A percentile compares a stretch with the other conserved stretches of the same genome.
These are phyloP conservation scores for Dinoponera quadriceps DNA, from an alignment of 1,140 invertebrate genomes.

Conservation along the genomic window DNA sequence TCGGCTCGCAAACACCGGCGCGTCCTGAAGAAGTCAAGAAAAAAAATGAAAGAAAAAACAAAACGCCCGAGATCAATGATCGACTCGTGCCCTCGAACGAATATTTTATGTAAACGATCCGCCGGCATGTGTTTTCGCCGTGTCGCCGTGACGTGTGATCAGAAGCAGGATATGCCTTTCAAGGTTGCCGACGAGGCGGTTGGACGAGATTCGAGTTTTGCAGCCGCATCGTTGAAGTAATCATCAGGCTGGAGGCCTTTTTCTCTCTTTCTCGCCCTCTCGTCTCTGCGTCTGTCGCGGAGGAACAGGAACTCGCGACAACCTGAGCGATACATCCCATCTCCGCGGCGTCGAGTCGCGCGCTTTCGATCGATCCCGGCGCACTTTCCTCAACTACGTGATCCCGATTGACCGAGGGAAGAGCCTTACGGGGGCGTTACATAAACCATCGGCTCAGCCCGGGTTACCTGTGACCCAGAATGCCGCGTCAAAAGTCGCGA, in stretches of 20 bases:
- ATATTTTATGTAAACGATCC: conserved; percentile 32
- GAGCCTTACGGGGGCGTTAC: conserved; percentile 37
- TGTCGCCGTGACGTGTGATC: conserved; percentile 16
- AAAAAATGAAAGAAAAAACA: conserved; percentile 7
- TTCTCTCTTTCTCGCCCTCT: not conserved
- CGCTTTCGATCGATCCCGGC: conserved; percentile 33
- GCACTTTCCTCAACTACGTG: conserved; percentile 48
- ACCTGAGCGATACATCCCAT: not conserved
- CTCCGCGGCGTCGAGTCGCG: not conserved
- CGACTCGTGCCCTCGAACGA: conserved; percentile 21
- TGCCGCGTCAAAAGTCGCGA: conserved; percentile 39
- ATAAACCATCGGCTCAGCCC: conserved; percentile 29
- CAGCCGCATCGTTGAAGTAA: conserved; percentile 1
- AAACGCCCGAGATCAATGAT: conserved; percentile 8
- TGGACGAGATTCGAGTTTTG: conserved; percentile 27
- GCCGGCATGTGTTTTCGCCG: conserved; percentile 32
- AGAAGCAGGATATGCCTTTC: conserved; percentile 51
- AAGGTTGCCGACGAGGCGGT: conserved; percentile 36
- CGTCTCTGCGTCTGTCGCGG: not conserved
- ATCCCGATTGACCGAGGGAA: conserved; percentile 29
- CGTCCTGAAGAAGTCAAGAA: not conserved
- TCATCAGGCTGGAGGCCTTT: conserved; percentile 19
- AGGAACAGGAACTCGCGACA: conserved; percentile 2
- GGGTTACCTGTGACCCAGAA: conserved; percentile 35
- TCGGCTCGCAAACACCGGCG: not conserved